These are phyloP conservation scores for Conomelus anceps DNA, from an alignment of 2,888 invertebrate genomes.

Conservation along the genomic window DNA sequence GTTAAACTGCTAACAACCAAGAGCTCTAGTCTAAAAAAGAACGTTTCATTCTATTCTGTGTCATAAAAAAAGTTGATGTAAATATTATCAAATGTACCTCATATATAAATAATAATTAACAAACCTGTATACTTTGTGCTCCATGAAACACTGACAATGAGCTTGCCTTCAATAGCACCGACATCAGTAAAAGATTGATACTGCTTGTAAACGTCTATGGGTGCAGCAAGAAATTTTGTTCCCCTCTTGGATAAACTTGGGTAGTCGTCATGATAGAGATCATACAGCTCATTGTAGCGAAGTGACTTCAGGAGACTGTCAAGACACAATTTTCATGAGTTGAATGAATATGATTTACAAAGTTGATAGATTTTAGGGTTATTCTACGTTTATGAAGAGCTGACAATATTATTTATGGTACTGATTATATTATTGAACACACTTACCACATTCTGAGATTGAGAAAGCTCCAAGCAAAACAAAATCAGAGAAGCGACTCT, in stretches of 20 bases:
- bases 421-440: too few relatives aligned
- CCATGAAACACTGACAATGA: conserved; percentile 39
- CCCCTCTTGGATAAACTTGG: conserved; percentile 25
- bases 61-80: too few relatives aligned
- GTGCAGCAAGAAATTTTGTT: conserved; percentile 14
- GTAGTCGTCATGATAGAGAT: conserved; percentile 33
- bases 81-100: too few relatives aligned
- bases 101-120: too few relatives aligned
- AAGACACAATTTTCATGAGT: background rate
- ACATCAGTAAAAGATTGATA: conserved; percentile 37
- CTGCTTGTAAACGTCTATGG: conserved; percentile 34
- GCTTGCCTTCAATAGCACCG: conserved; percentile 34
- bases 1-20: too few relatives aligned
- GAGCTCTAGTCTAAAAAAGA: too few relatives aligned
- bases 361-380: background rate
- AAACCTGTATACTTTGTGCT: conserved; percentile 35
- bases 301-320: conserved; percentile 13
- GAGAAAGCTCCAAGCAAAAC: too few relatives aligned
- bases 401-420: too few relatives aligned
- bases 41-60: too few relatives aligned
- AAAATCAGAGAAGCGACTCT: too few relatives aligned
- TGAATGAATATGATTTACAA: background rate
- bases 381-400: too few relatives aligned
- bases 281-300: conserved; percentile 33
- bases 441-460: too few relatives aligned